A percentile compares a stretch with the other conserved stretches of the same genome.
phyloP scores from a whole-genome alignment of 2,113 vertebrate genomes.

The Larimichthys polyactis region DNA sequence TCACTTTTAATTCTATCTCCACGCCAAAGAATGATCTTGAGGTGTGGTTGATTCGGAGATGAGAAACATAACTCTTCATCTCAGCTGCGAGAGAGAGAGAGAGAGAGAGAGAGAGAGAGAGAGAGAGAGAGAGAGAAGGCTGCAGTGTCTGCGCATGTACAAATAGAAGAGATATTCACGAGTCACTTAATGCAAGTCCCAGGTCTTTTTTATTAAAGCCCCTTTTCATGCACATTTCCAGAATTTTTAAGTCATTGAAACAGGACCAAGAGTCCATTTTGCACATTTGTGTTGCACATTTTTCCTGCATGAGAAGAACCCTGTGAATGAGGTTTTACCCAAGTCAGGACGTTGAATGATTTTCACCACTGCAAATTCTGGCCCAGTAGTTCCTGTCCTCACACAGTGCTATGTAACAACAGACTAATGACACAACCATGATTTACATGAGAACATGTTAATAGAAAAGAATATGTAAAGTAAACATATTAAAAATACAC shows the following conservation, averaged over 20 bases:
- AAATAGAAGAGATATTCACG: not conserved
- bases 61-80: not conserved
- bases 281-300: not conserved
- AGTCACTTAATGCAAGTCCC: not conserved
- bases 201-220: not conserved
- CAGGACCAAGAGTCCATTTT: not conserved
- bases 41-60: conserved; percentile 1
- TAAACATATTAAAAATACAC: too few species aligned
- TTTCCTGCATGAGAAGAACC: too few species aligned
- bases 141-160: not conserved
- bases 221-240: not conserved
- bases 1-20: conserved; percentile 16
- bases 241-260: not conserved
- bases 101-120: not conserved
- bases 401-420: too few species aligned
- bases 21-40: conserved; percentile 10
- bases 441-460: too few species aligned
- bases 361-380: too few species aligned
- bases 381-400: not conserved
- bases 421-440: too few species aligned
- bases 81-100: not conserved
- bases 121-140: not conserved
- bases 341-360: too few species aligned
- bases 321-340: too few species aligned
- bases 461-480: too few species aligned